A percentile compares a stretch with the other conserved stretches of the same genome.
phyloP scores from a whole-genome alignment of 2,113 vertebrate genomes.

The Prietella phreatophila region DNA sequence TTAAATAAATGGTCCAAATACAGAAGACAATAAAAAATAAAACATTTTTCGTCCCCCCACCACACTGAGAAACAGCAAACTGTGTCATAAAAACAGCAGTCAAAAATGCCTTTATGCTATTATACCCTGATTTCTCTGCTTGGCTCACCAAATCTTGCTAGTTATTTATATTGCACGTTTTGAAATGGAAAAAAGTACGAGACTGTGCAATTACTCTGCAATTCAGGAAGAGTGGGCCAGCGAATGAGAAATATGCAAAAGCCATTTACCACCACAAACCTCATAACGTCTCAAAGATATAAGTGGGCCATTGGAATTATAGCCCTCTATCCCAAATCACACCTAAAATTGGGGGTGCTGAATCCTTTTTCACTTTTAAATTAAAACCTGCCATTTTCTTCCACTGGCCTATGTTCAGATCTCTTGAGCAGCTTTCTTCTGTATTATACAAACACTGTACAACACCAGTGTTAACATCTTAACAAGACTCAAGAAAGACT shows the following conservation, averaged over 20 bases:
- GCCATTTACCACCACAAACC: slow-evolving; percentile 58
- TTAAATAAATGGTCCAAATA: slow-evolving; percentile 62
- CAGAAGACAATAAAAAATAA: slow-evolving; percentile 72
- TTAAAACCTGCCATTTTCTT: slow-evolving; percentile 28
- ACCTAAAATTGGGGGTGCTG: slow-evolving; percentile 39
- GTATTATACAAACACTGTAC: slow-evolving; percentile 9
- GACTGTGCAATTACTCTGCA: slow-evolving; percentile 67
- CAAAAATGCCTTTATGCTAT: slow-evolving; percentile 71
- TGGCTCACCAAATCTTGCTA: slow-evolving; percentile 53
- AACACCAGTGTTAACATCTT: slow-evolving; percentile 27
- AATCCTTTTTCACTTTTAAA: slow-evolving; percentile 51
- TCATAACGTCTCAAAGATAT: slow-evolving; percentile 55
- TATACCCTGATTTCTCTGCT: slow-evolving; percentile 59
- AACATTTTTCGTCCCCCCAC: slow-evolving; percentile 66
- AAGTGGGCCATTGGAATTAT: slow-evolving; percentile 59
- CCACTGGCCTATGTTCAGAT: slow-evolving; percentile 18
- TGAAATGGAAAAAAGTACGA: slow-evolving; percentile 63
- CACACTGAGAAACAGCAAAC: slow-evolving; percentile 64
- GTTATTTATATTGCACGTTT: slow-evolving; percentile 76
- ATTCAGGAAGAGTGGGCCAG: slow-evolving; percentile 60
- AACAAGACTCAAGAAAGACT: neutral
- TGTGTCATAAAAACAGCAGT: slow-evolving; percentile 67
- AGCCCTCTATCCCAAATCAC: slow-evolving; percentile 58
- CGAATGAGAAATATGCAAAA: slow-evolving; percentile 56
- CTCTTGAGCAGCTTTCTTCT: neutral